Evolutionary conservation across 2,797 vertebrate genomes (phyloP).

Genomic region (Falco naumanni): DNA sequence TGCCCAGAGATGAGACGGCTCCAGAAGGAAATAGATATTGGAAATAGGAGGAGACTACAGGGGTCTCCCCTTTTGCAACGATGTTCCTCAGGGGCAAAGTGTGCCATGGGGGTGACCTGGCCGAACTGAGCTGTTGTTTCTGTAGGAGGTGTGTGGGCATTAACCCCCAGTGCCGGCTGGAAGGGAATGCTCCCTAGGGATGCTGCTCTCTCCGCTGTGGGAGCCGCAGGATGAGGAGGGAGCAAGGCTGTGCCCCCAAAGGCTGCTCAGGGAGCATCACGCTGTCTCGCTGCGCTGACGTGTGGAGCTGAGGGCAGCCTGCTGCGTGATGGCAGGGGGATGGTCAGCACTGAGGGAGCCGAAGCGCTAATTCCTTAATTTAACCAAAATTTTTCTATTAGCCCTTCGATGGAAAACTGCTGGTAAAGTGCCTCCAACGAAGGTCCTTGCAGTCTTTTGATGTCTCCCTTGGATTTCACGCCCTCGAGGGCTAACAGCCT

Average conservation of each 20-base stretch:
- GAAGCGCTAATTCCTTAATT: background rate
- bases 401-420: background rate
- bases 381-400: background rate
- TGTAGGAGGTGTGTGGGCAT: background rate
- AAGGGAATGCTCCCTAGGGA: background rate
- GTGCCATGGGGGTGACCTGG: background rate
- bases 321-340: background rate
- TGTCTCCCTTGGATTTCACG: background rate
- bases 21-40: background rate
- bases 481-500: background rate
- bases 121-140: background rate
- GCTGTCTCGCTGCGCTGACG: rapidly evolving
- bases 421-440: background rate
- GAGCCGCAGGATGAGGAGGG: background rate
- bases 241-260: background rate
- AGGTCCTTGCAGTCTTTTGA: background rate
- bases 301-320: background rate
- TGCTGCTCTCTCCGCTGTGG: background rate
- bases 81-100: background rate
- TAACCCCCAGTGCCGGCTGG: background rate
- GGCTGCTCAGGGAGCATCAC: rapidly evolving
- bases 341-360: rapidly evolving
- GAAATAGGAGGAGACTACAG: background rate
- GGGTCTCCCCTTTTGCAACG: background rate
- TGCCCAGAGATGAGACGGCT: background rate